A percentile compares a stretch with the other conserved stretches of the same genome.
These are phyloP conservation scores for Homarus americanus DNA, from an alignment of 1,140 invertebrate species.

Conservation along the genomic window DNA sequence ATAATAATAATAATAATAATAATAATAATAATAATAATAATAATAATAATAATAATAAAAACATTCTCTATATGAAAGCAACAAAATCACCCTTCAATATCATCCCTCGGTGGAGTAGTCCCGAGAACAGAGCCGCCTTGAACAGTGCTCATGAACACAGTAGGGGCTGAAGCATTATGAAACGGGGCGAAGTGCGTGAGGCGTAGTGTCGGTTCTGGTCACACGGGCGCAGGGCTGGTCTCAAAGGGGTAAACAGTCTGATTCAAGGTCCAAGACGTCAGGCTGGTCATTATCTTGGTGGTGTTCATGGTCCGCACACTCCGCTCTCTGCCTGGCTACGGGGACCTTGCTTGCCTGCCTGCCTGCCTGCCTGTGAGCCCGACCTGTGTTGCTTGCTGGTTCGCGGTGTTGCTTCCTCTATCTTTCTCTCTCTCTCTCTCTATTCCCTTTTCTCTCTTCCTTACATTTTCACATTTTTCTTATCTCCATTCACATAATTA, in stretches of 20 bases:
- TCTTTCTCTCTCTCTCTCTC: not conserved
- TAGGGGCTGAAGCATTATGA: constrained; percentile 15
- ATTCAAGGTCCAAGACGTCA: constrained; percentile 56
- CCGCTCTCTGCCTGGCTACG: not conserved
- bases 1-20: too few species aligned
- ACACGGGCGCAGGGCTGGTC: constrained; percentile 22
- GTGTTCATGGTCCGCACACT: constrained; percentile 23
- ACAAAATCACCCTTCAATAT: too few species aligned
- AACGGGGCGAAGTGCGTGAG: not conserved
- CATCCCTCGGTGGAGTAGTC: not conserved
- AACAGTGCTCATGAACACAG: not conserved
- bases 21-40: too few species aligned
- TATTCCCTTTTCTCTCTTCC: not conserved
- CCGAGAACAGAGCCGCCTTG: not conserved
- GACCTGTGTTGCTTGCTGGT: too few species aligned
- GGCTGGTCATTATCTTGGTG: constrained; percentile 39
- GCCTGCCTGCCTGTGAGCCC: not conserved
- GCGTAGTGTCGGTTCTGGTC: not conserved
- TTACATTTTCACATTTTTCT: too few species aligned
- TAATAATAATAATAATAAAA: too few species aligned
- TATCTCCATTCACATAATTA: too few species aligned
- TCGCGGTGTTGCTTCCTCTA: too few species aligned
- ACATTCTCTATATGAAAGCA: too few species aligned
- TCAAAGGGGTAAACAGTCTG: constrained; percentile 47
- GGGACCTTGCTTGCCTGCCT: not conserved